Conservation (phyloP, 2,888 invertebrate species). For the Nomada goodeniana region DNA sequence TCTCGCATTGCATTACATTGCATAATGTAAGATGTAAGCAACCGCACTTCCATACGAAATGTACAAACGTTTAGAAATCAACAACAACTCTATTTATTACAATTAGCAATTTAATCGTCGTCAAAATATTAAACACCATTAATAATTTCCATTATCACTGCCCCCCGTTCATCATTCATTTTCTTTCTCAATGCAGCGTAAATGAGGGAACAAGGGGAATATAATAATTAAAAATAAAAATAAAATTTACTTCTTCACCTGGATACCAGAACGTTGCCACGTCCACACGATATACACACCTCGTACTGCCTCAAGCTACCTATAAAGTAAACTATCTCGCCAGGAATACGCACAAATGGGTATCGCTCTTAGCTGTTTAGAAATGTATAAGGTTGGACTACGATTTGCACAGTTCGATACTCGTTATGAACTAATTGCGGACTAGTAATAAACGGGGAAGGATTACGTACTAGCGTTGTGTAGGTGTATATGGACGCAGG, state of each 20-base stretch:
- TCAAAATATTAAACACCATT: neutral
- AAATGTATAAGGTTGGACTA: constrained; percentile 59
- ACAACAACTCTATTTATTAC: neutral
- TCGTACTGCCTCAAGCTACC: constrained; percentile 23
- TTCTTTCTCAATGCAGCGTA: neutral
- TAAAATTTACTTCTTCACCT: neutral
- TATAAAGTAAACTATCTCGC: constrained; percentile 35
- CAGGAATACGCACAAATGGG: constrained; percentile 29
- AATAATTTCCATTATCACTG: neutral
- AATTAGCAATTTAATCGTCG: neutral
- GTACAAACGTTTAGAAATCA: too few relatives aligned
- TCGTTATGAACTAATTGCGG: constrained; percentile 65
- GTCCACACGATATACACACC: constrained; percentile 37
- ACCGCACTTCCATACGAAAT: too few relatives aligned
- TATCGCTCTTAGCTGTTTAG: constrained; percentile 51
- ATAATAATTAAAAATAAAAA: neutral
- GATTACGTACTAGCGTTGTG: constrained; percentile 9
- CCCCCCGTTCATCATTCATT: neutral
- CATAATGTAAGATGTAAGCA: too few relatives aligned
- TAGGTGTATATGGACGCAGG: neutral
- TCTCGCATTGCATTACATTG: constrained; percentile 8
- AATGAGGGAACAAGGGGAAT: neutral
- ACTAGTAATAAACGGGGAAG: constrained; percentile 66
- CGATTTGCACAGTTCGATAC: constrained; percentile 44
- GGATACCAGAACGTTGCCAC: constrained; percentile 26